These are phyloP conservation scores for Calonectris borealis DNA, from an alignment of 2,113 vertebrate genomes.

Conservation along the genomic window DNA sequence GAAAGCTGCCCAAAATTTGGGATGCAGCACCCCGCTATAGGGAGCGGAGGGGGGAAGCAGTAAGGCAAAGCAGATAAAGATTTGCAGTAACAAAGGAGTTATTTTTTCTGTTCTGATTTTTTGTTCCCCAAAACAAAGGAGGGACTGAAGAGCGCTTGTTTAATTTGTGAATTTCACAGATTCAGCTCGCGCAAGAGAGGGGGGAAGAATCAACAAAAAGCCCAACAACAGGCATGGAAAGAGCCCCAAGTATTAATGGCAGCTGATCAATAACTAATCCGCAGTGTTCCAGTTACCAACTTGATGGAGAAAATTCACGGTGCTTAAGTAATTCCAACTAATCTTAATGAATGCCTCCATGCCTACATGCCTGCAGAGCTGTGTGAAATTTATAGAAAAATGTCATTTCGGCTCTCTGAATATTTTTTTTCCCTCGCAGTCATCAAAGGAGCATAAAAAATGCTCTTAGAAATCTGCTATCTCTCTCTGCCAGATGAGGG, in stretches of 20 bases:
- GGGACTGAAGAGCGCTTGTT: conserved; percentile 38
- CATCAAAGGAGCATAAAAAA: conserved; percentile 75
- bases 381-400: conserved; percentile 75
- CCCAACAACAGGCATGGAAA: conserved; percentile 68
- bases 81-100: conserved; percentile 18
- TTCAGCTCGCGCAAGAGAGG: neutral
- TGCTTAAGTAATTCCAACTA: conserved; percentile 74
- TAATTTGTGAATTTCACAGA: conserved; percentile 68
- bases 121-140: conserved; percentile 60
- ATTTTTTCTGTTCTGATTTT: conserved; percentile 2
- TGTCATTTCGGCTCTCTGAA: conserved; percentile 65
- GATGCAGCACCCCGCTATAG: fast-evolving
- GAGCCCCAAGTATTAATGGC: conserved; percentile 68
- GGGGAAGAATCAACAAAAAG: conserved; percentile 45
- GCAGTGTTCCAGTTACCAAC: conserved; percentile 66
- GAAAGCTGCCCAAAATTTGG: neutral
- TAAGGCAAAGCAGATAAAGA: neutral
- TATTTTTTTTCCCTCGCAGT: conserved; percentile 49
- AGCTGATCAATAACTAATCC: conserved; percentile 77
- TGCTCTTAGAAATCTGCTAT: conserved; percentile 75
- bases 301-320: conserved; percentile 68
- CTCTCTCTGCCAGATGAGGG: conserved; percentile 71
- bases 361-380: conserved; percentile 67
- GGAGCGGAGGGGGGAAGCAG: neutral
- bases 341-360: conserved; percentile 74